Evolutionary conservation across 1,140 invertebrate species (phyloP), one percentile per base, ranked within the genome.

Genomic region (Drosophila mayri): DNA sequence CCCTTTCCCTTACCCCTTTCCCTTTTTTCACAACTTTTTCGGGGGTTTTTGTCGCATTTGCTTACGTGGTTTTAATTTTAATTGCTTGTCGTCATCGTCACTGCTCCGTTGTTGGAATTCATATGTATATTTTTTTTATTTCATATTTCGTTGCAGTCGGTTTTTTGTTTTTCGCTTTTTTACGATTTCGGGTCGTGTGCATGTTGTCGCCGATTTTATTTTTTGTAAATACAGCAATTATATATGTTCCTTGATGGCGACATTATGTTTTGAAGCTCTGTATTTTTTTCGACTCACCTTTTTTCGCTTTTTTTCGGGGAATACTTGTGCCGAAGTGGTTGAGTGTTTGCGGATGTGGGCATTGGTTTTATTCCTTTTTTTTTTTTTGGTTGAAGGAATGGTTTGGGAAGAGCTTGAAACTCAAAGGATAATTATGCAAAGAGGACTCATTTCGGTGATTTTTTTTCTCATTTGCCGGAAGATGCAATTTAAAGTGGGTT

Each of bases 201-300:
- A 76, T 80, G 85, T 87, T 88, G 84, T 78, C 65, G 81, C 63
- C 76, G 87, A 91, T 91, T 84, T 91, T 91, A 91, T 91, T 88
- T 87, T 84, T 91, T 88, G 88, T 81, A 91, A 91, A 91, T 84
- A 88, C 80, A 88, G 87, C 88, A 91, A 91, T 91, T 87, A 91
- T 88, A 79, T 84, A 65, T 91, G 77, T 80, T 84, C 85, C 80
- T 84, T 79, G 72, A 90, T 84, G 78, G 85, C 74, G 81, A 90
- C 85, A 90, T 90, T 90, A 76, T 78, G 66, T 79, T 79, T 79
- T 79, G 41, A 65, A 71, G 65, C 71, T 72, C 43, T 49, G 46
- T 41, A 28, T 60, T 54, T 41, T 57, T 35, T 59, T 57, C 9
- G 57, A 30, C 37, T 68, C 58, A 43, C 67, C 50, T 25, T 50